Evolutionary conservation across 2,113 vertebrate species (phyloP).

Genomic region (Chamaea fasciata): DNA sequence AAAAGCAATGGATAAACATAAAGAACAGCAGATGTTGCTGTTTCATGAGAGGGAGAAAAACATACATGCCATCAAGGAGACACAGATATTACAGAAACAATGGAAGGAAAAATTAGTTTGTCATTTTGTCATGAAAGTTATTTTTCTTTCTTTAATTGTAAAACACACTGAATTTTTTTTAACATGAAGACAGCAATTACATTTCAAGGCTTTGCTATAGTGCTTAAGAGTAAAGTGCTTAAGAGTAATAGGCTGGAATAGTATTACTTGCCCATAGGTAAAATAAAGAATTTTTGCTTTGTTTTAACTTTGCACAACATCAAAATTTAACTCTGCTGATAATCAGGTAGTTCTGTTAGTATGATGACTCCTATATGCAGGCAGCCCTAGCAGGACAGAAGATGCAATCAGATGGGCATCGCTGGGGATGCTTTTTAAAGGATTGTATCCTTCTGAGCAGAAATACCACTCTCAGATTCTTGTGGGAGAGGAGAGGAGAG

Average conservation of each 20-base stretch:
- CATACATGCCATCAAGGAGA: neutral
- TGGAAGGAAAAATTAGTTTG: neutral
- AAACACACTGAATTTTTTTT: neutral
- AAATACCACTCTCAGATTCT: neutral
- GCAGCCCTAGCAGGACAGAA: conserved; percentile 2
- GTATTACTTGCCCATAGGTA: neutral
- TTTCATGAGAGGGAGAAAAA: neutral
- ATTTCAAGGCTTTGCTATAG: neutral
- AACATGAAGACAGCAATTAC: neutral
- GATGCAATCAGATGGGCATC: neutral
- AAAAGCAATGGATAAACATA: neutral
- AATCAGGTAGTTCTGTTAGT: conserved; percentile 9
- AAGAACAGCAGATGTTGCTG: neutral
- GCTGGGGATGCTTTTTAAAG: neutral
- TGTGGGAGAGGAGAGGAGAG: no score
- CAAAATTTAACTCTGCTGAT: neutral
- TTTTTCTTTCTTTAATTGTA: neutral
- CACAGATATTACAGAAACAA: neutral
- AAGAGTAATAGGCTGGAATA: neutral
- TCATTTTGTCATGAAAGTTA: neutral
- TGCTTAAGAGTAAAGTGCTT: neutral
- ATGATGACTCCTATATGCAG: neutral
- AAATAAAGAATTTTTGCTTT: neutral
- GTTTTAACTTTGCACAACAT: neutral
- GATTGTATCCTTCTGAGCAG: neutral